Evolutionary conservation across 2,888 invertebrate genomes (phyloP).

Genomic region (Strigamia maritima): DNA sequence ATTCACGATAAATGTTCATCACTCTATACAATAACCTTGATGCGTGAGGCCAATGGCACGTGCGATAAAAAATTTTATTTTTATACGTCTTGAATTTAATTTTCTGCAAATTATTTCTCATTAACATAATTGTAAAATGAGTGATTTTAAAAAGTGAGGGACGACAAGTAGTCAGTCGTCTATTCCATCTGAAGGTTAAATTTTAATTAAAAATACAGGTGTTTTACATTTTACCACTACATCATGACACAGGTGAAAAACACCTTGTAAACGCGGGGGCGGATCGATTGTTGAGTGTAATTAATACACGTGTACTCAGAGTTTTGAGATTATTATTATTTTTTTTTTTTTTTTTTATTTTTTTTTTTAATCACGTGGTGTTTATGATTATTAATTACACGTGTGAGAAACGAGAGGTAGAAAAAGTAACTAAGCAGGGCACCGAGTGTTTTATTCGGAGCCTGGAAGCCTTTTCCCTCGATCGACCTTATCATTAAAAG

Average conservation of each 20-base stretch:
- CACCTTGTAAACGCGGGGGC: background rate
- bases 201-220: background rate
- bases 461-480: constrained; percentile 12
- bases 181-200: background rate
- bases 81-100: no score
- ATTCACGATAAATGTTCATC: constrained; percentile 20
- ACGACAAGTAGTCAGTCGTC: no score
- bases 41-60: background rate
- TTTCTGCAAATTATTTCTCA: no score
- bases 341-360: background rate
- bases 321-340: background rate
- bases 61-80: background rate
- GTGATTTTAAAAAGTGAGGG: background rate
- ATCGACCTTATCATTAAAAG: constrained; percentile 20
- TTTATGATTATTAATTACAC: background rate
- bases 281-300: background rate
- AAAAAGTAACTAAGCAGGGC: background rate
- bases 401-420: background rate
- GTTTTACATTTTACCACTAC: no score
- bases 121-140: no score
- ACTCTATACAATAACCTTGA: background rate
- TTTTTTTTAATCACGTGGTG: background rate
- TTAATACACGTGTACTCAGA: background rate
- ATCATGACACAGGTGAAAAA: background rate
- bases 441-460: background rate